These are phyloP conservation scores for Serranus cabrilla DNA, from an alignment of 2,797 vertebrate genomes.

Conservation along the genomic window DNA sequence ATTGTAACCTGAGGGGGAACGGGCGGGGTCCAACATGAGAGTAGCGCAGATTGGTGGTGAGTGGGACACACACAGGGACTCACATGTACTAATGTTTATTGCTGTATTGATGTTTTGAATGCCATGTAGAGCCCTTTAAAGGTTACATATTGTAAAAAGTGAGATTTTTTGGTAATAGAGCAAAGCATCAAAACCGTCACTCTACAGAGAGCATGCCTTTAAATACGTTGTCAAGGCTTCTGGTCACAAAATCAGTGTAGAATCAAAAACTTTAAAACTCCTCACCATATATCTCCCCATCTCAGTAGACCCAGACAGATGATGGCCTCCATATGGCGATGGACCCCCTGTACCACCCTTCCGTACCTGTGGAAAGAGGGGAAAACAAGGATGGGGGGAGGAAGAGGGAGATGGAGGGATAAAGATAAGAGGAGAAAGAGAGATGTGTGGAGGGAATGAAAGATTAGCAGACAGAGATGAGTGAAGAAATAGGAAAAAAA, in stretches of 20 bases:
- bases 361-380: conserved; percentile 86
- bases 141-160: too few species aligned
- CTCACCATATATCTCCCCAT: conserved; percentile 93
- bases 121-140: too few species aligned
- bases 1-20: too few species aligned
- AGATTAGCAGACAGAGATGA: conserved; percentile 40
- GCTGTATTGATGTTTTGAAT: too few species aligned
- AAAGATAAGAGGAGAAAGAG: conserved; percentile 20
- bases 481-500: conserved; percentile 19
- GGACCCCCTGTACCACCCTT: conserved; percentile 91
- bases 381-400: conserved; percentile 38
- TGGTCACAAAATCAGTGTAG: not conserved
- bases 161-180: too few species aligned
- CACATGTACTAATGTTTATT: too few species aligned
- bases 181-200: too few species aligned
- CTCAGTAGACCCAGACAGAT: conserved; percentile 91
- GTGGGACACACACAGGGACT: too few species aligned
- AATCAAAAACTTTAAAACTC: not conserved
- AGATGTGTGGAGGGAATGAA: conserved; percentile 27
- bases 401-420: conserved; percentile 20
- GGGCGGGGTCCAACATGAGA: too few species aligned
- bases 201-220: too few species aligned
- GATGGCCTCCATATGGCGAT: conserved; percentile 87
- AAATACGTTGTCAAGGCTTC: too few species aligned
- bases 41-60: too few species aligned